A percentile compares a stretch with the other conserved stretches of the same genome.
phyloP scores from a whole-genome alignment of 2,888 invertebrate genomes.

The Campoplex nolae region DNA sequence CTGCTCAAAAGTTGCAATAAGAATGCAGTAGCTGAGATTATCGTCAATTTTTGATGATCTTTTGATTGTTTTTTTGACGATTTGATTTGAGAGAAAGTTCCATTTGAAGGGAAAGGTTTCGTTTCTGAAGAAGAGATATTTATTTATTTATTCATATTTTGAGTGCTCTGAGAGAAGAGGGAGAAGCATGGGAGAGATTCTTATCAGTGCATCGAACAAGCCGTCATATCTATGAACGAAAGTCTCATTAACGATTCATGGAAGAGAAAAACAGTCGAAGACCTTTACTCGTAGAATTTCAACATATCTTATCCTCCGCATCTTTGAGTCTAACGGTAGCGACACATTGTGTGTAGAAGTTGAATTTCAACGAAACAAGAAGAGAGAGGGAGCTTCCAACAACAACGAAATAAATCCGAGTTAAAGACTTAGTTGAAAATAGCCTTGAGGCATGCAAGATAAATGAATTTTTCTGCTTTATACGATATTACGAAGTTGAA shows the following conservation, averaged over 20 bases:
- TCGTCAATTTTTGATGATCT: neutral
- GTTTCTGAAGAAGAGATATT: neutral
- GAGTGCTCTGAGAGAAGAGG: neutral
- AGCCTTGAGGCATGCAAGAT: slow-evolving; percentile 38
- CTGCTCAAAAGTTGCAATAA: neutral
- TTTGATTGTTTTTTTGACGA: no score
- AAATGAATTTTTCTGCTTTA: slow-evolving; percentile 38
- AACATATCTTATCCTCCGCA: neutral
- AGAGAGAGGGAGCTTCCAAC: slow-evolving; percentile 1
- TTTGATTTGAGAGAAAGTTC: no score
- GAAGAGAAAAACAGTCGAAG: neutral
- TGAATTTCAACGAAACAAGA: slow-evolving; percentile 4
- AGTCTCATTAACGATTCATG: neutral
- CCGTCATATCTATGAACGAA: neutral
- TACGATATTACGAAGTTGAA: slow-evolving; percentile 25
- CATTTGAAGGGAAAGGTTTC: neutral
- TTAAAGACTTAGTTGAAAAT: slow-evolving; percentile 28
- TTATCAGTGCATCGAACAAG: neutral
- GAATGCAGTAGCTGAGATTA: neutral
- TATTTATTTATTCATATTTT: neutral
- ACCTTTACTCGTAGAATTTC: neutral
- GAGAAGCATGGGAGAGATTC: neutral
- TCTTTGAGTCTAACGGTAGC: neutral
- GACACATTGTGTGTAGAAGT: neutral
- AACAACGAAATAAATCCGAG: slow-evolving; percentile 38